Base-by-base conservation (phyloP, 2,113 vertebrate species). In the Leucopsar rothschildi region DNA sequence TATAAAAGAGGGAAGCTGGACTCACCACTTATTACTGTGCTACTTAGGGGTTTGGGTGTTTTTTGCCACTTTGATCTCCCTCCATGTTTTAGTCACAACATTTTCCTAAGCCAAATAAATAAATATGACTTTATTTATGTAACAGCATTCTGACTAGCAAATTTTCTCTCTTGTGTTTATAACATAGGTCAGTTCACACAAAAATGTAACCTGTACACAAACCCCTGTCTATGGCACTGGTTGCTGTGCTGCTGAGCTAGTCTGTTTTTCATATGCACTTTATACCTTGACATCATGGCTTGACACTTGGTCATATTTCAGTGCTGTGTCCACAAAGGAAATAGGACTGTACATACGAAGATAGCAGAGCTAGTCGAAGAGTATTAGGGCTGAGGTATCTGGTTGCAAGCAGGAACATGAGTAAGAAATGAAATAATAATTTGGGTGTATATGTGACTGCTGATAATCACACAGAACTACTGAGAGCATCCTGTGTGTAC, bases 51-150 rank as follows among this genome's bases (percentile, higher is more conserved):
- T 21, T 80, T 44, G 50, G 33, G 33, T 0, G 6, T 28, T 89
- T 49, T 37, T 47, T 69, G 7, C 42, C 25, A 64, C 70, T 93
- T 75, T 94, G 84, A 88, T 90, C 42, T 91, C 47, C 44, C 24
- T 70, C 68, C 15, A 0, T 44, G n/a, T 75, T 95, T 88, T 53
- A 63, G 47, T 83, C 82, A 90, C 76, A 86, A 70, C 33, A 77
- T 86, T 91, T 90, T 94, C 82, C 59, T 53, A 52, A 29, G 76
- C 69, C 75, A 90, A 91, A 86, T 29, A 86, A 92, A 87, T 55
- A 91, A 85, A 59, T 63, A 71, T 9, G 6, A 40, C 52, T 87
- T 93, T 88, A 76, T 94, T 92, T 86, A 85, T 33, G n/a, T 86
- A 93, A 69, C 56, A 82, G 39, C 66, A 88, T 90, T 88, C 82